Base-by-base conservation (phyloP, 2,888 invertebrate species). In the Cephus rjabovi region DNA sequence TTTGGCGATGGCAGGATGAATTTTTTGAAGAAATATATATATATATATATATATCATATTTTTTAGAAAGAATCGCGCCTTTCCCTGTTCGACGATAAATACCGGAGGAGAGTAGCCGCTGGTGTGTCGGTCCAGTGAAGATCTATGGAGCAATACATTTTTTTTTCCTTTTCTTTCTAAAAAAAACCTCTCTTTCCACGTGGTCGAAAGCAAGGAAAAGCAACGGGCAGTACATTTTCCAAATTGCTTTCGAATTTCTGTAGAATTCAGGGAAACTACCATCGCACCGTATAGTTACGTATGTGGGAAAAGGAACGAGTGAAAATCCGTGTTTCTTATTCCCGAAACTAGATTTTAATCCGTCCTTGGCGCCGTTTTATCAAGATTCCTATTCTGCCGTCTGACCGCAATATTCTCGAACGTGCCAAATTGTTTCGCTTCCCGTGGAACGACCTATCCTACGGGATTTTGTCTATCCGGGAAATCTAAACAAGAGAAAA, bases 361-460 rank as follows among this genome's bases (percentile, higher is more conserved):
- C 68, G 56, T 74, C n/a, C 56, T 74, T 4, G 77, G 77, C 77
- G 77, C 74, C 77, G 31, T 40, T n/a, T 74, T 77, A 77, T 77
- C 77, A 77, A 77, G 77, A 77, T 77, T 34, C 37, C 74, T 35
- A 75, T 11, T 74, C 68, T 33, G 12, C 23, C 12, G 33, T 69
- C 75, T 31, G 77, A 69, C 75, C 74, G 37, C 74, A 34, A 30
- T 31, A 75, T 75, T 76, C 40, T 23, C 69, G 74, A 77, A 75
- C 77, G 75, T 77, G 77, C 77, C 75, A 77, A 77, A 77, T 77
- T 77, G 75, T 77, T 77, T 77, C 69, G 69, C 69, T 35, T 35
- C 40, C 15, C 71, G 35, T 12, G 71, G 31, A 71, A 71, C 71
- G 71, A 71, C 71, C 31, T 71, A 3, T 31, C 30, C 71, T 11